Evolutionary conservation across 2,888 invertebrate genomes (phyloP), one percentile per base, ranked within the genome.

Genomic region (Athripsodes cinereus): DNA sequence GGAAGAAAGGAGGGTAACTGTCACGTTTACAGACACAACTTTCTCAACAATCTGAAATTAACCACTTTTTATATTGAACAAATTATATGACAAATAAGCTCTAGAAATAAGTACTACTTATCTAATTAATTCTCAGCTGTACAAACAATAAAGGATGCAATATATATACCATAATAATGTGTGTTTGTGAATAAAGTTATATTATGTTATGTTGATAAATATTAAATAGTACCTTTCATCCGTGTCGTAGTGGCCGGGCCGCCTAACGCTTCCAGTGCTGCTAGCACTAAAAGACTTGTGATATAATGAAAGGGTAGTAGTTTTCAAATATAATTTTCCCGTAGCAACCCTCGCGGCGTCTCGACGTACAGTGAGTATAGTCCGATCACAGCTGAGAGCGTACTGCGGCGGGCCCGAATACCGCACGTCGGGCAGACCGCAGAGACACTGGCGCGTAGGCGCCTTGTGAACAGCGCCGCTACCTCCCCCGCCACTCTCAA

Each of bases 401-500:
- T 47, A 59, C 59, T 59, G 59, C 59, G 55, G 59, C 52, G 50
- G 47, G 57, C 57, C 57, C 57, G 52, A 54, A 40, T 53, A 56
- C 59, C 55, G 55, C 55, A 46, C 59, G 55, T 22, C 56, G 59
- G 59, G 59, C 59, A 57, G 51, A 53, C 59, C 59, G 59, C 59
- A 59, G 59, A 55, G 59, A 59, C 59, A 59, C 59, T 59, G 59
- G 56, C 59, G 59, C 58, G 55, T 46, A 52, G 54, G 59, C 59
- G 59, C 44, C 55, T 31, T 31, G 48, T 49, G 31, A 49, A 26
- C 26, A 46, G 49, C 55, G 55, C 49, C 55, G 48, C 49, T 49
- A n/a, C 55, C 48, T 31, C 55, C 55, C 49, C 49, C 21, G 22
- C n/a, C 16, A 18, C 53, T 44, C 47, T 47, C 46, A 22, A 18